Evolutionary conservation across 2,797 vertebrate genomes (phyloP).

Genomic region (Euphonia xanthogaster): DNA sequence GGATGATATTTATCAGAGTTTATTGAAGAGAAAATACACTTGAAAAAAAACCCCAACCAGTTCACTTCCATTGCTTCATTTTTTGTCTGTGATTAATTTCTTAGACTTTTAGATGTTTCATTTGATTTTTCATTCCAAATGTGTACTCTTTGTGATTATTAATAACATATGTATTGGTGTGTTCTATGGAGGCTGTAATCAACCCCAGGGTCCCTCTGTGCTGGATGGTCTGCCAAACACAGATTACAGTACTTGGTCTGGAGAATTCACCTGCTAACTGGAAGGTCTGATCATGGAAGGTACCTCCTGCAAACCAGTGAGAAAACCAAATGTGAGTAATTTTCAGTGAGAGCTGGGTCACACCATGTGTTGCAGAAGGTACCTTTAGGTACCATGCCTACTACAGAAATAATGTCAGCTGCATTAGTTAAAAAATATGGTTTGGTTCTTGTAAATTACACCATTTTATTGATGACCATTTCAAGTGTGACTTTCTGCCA

Average conservation of each 20-base stretch:
- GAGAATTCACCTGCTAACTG: background rate
- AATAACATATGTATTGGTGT: background rate
- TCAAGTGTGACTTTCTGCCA: background rate
- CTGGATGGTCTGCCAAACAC: background rate
- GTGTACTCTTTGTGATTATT: background rate
- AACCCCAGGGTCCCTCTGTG: background rate
- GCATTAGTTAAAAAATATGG: background rate
- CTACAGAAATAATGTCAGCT: background rate
- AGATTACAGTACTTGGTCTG: background rate
- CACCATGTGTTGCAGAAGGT: background rate
- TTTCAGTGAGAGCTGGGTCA: background rate
- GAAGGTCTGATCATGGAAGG: background rate
- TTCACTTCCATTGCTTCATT: background rate
- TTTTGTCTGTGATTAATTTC: background rate
- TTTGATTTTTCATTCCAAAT: background rate
- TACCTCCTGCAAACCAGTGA: background rate
- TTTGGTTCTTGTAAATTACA: background rate
- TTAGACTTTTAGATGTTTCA: background rate
- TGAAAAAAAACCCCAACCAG: rapidly evolving
- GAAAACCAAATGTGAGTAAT: background rate
- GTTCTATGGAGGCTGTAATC: background rate
- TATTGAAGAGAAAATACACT: background rate
- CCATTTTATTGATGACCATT: background rate
- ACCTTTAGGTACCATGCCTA: background rate
- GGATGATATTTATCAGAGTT: background rate